Conservation (phyloP, 2,797 vertebrate species). For the Crenichthys baileyi region DNA sequence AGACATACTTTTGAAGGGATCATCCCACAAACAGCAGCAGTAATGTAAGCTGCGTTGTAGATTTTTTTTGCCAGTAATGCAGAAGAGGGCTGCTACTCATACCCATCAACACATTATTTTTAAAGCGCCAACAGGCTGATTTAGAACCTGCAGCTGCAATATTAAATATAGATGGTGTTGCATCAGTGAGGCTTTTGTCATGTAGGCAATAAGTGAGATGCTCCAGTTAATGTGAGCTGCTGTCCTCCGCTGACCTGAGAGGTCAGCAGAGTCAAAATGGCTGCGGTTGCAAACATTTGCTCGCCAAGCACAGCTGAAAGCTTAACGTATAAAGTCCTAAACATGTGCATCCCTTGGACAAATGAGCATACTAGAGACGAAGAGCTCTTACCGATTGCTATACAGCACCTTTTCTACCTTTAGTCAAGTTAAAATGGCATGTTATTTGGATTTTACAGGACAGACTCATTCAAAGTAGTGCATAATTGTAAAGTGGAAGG, state of each 20-base stretch:
- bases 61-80: slow-evolving; percentile 13
- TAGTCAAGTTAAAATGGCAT: background rate
- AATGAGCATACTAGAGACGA: slow-evolving; percentile 24
- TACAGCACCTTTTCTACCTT: background rate
- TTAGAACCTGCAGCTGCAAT: slow-evolving; percentile 57
- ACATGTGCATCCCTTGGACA: slow-evolving; percentile 40
- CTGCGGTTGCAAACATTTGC: slow-evolving; percentile 47
- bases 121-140: slow-evolving; percentile 36
- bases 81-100: slow-evolving; percentile 10
- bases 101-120: slow-evolving; percentile 45
- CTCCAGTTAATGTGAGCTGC: slow-evolving; percentile 62
- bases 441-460: background rate
- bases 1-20: background rate
- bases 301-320: slow-evolving; percentile 29
- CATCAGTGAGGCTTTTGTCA: slow-evolving; percentile 62
- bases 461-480: background rate
- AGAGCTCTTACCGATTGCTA: background rate
- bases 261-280: slow-evolving; percentile 43
- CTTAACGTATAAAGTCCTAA: slow-evolving; percentile 26
- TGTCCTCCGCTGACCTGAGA: slow-evolving; percentile 40
- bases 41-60: slow-evolving; percentile 18
- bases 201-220: slow-evolving; percentile 59
- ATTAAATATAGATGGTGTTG: slow-evolving; percentile 69
- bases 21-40: background rate
- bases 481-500: background rate